Percentiles rank a stretch among this genome's conserved stretches.
These are phyloP conservation scores for Ips typographus DNA, from an alignment of 1,140 invertebrate genomes.

Conservation along the genomic window DNA sequence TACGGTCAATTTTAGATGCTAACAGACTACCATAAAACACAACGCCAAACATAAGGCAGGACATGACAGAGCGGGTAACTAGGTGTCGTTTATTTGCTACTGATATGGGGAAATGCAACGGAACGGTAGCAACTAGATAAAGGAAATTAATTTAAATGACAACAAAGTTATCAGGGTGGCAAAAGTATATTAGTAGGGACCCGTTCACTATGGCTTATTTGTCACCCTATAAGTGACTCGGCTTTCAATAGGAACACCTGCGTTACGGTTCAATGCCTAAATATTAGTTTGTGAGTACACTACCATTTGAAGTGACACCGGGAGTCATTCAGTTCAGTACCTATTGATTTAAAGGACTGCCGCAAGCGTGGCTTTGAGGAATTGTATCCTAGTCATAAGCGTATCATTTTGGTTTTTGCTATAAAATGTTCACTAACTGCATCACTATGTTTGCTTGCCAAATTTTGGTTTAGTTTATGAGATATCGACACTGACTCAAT, in stretches of 20 bases:
- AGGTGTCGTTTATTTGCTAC: background rate
- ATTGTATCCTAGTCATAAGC: no score
- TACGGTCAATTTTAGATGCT: no score
- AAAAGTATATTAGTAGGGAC: conserved; percentile 37
- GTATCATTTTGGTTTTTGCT: no score
- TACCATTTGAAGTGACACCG: conserved; percentile 37
- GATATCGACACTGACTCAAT: no score
- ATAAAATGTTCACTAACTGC: no score
- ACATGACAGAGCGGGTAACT: background rate
- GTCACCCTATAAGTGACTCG: conserved; percentile 43
- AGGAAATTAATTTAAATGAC: conserved; percentile 38
- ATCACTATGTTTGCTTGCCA: no score
- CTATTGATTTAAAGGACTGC: no score
- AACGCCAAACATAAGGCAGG: conserved; percentile 1
- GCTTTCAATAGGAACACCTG: conserved; percentile 38
- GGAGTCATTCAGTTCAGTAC: conserved; percentile 26
- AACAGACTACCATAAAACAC: background rate
- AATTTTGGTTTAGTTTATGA: no score
- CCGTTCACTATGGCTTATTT: conserved; percentile 40
- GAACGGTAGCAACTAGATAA: conserved; percentile 23
- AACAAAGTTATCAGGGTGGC: conserved; percentile 35
- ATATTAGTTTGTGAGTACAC: conserved; percentile 41
- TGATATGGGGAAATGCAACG: background rate
- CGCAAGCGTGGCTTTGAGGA: no score
- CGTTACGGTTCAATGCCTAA: conserved; percentile 44